These are phyloP conservation scores for Hippocampus kuda DNA, from an alignment of 2,797 vertebrate genomes.

Conservation along the genomic window DNA sequence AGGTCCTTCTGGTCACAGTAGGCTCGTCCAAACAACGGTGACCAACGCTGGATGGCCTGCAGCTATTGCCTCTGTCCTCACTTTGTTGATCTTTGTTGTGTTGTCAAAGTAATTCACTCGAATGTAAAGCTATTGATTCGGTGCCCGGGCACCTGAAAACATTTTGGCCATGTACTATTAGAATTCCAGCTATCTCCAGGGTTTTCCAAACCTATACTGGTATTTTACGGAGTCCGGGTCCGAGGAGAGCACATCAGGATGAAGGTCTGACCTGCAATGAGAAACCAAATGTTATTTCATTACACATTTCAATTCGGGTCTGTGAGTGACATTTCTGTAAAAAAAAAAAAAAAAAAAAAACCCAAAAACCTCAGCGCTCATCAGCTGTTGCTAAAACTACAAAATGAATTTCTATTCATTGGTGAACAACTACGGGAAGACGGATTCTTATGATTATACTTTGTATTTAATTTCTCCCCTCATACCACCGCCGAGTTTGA, in stretches of 20 bases:
- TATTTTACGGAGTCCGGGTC: constrained; percentile 62
- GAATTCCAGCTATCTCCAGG: constrained; percentile 74
- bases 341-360: constrained; percentile 34
- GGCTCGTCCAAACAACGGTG: constrained; percentile 43
- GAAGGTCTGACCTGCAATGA: constrained; percentile 57
- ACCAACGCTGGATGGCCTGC: constrained; percentile 36
- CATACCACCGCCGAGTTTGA: constrained; percentile 57
- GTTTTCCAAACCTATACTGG: constrained; percentile 68
- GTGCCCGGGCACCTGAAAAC: constrained; percentile 62
- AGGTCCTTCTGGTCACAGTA: constrained; percentile 64
- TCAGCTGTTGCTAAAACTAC: constrained; percentile 63
- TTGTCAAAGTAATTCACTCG: constrained; percentile 43
- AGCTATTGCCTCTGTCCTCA: constrained; percentile 58
- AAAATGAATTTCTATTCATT: constrained; percentile 71
- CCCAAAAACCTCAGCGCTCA: constrained; percentile 52
- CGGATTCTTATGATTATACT: constrained; percentile 58
- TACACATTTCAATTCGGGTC: constrained; percentile 23
- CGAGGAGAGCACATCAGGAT: constrained; percentile 41
- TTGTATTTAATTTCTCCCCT: constrained; percentile 62
- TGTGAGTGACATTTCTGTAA: constrained; percentile 29
- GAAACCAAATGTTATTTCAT: constrained; percentile 30
- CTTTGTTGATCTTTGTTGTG: constrained; percentile 47
- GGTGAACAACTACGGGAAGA: constrained; percentile 57
- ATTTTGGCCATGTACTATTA: constrained; percentile 65
- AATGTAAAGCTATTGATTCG: constrained; percentile 67